A percentile compares a stretch with the other conserved stretches of the same genome.
These are phyloP conservation scores for Galerucella pusilla DNA, from an alignment of 2,888 invertebrate genomes.

Conservation along the genomic window DNA sequence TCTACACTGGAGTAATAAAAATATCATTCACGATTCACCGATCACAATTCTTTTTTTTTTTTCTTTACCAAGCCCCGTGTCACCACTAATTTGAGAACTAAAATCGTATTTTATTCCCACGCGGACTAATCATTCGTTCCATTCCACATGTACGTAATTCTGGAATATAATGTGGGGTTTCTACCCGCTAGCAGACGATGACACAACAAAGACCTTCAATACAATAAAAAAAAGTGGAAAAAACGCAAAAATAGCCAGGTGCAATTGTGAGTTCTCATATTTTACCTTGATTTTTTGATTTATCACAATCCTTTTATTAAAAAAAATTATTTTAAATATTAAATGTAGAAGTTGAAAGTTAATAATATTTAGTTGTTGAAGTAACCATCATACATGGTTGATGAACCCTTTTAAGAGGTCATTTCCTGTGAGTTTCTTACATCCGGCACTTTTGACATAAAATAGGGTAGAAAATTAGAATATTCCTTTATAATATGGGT, in stretches of 20 bases:
- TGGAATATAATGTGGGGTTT: conserved; percentile 39
- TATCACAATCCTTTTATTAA: background rate
- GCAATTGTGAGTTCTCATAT: background rate
- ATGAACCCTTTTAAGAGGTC: conserved; percentile 12
- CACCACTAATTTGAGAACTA: conserved; percentile 44
- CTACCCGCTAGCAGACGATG: conserved; percentile 12
- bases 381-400: conserved; percentile 10
- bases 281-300: background rate
- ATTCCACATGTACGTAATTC: conserved; percentile 44
- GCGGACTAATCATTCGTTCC: conserved; percentile 38
- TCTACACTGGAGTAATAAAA: background rate
- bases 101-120: conserved; percentile 40
- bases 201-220: conserved; percentile 15
- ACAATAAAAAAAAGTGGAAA: conserved; percentile 31
- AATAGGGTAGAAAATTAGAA: conserved; percentile 5
- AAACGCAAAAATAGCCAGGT: conserved; percentile 29
- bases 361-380: background rate
- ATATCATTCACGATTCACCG: conserved; percentile 3
- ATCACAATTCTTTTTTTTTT: background rate
- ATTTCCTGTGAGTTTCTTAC: conserved; percentile 12
- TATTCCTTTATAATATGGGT: background rate
- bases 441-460: conserved; percentile 7
- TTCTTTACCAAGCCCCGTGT: background rate
- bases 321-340: background rate
- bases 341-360: background rate